phyloP scores from a whole-genome alignment of 1,140 invertebrate genomes.

The Plutomurus gul region DNA sequence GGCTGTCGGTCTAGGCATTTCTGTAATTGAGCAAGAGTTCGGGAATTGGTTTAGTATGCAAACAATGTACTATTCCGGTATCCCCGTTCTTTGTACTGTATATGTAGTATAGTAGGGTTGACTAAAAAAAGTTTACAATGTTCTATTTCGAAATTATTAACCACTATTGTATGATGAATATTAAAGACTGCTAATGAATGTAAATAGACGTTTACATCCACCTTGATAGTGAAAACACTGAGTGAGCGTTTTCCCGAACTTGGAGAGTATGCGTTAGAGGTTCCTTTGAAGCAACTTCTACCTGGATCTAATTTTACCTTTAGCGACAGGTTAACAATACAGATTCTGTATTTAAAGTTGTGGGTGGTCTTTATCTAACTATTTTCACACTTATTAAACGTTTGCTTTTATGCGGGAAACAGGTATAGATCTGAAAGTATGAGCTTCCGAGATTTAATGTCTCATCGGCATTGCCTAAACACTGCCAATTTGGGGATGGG shows the following conservation, averaged over 20 bases:
- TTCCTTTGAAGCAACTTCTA: neutral
- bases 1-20: too few relatives aligned
- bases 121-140: neutral
- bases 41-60: too few relatives aligned
- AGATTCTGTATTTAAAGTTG: neutral
- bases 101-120: too few relatives aligned
- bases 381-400: too few relatives aligned
- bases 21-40: too few relatives aligned
- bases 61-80: too few relatives aligned
- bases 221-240: neutral
- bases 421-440: constrained; percentile 28
- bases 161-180: neutral
- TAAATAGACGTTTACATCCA: constrained; percentile 19
- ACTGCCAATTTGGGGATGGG: neutral
- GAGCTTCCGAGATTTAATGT: constrained; percentile 36
- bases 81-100: too few relatives aligned
- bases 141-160: neutral
- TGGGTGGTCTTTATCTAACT: too few relatives aligned
- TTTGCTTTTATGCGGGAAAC: neutral
- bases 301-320: neutral
- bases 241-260: neutral
- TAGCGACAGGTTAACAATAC: constrained; percentile 14
- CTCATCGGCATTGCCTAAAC: constrained; percentile 10
- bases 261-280: neutral
- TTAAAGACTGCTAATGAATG: neutral